Base-by-base conservation (phyloP, 2,113 vertebrate genomes). In the Silurus glanis region DNA sequence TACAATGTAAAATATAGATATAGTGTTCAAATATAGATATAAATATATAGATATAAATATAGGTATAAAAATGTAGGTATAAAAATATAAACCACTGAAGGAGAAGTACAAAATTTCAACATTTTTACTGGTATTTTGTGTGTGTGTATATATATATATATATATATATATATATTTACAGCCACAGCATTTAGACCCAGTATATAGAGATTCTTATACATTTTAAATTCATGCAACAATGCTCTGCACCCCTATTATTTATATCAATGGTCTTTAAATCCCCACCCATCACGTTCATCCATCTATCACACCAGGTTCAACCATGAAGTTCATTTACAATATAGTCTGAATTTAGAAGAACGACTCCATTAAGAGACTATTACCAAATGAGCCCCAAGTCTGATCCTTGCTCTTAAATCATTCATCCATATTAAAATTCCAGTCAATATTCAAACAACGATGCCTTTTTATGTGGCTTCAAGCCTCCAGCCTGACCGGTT, bases 341-440 rank as follows among this genome's bases (percentile, higher is more conserved):
- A 55, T 25, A 56, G 49, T n/a, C 5, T 25, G 75, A 25, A 53
- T 53, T 67, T 66, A 19, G 47, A 14, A 49, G 19, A 82, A 6
- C 21, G 0, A 17, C 64, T 83, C 49, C 21, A 37, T 88, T 75
- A 58, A 28, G 23, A 25, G 6, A 37, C 81, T 59, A 56, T 85
- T 86, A 80, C 78, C 28, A 55, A 71, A 85, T 55, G 17, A 85
- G 67, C 47, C 59, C 16, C 56, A 37, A 37, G 69, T 87, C 84
- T 86, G 55, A 80, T 71, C 51, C 47, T 59, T 25, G n/a, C 53
- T 58, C 82, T 78, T 80, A 90, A 87, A 90, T 79, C 80, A 86
- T 84, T 62, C 67, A 75, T 84, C 80, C 76, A 74, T 86, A 86
- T 89, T 86, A 89, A 89, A 88, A 87, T 90, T 90, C 86, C 88